Percentiles rank a stretch among this genome's conserved stretches.
Evolutionary conservation across 1,140 invertebrate genomes (phyloP).

Genomic region (Ips nitidus): DNA sequence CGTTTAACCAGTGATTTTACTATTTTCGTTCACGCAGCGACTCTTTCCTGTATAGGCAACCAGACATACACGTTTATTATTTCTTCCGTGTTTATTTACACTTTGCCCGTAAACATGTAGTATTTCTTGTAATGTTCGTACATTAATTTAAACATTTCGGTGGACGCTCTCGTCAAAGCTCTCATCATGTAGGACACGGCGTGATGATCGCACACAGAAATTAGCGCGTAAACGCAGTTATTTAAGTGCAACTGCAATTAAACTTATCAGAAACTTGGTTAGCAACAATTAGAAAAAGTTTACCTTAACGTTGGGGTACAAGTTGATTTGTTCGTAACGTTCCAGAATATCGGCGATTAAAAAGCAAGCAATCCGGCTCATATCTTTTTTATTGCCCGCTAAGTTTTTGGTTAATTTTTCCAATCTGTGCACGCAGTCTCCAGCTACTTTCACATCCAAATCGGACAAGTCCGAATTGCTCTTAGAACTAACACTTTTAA

Average conservation of each 20-base stretch:
- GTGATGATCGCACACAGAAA: constrained; percentile 47
- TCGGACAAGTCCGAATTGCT: constrained; percentile 36
- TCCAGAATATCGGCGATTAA: constrained; percentile 48
- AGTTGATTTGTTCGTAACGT: constrained; percentile 42
- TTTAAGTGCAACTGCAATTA: constrained; percentile 46
- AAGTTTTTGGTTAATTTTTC: constrained; percentile 47
- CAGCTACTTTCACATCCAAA: constrained; percentile 35
- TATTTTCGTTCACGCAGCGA: no score
- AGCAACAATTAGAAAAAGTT: constrained; percentile 3
- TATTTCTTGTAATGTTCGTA: constrained; percentile 50
- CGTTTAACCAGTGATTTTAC: no score
- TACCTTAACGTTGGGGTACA: constrained; percentile 47
- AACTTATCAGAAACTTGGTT: constrained; percentile 9
- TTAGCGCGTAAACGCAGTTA: constrained; percentile 46
- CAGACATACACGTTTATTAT: no score
- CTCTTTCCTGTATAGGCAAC: no score
- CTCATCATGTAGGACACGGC: constrained; percentile 45
- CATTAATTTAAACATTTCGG: constrained; percentile 49
- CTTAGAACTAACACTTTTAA: constrained; percentile 40
- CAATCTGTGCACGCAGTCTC: constrained; percentile 44
- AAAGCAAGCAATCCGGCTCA: constrained; percentile 45
- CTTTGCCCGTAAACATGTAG: constrained; percentile 51
- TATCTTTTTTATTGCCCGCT: constrained; percentile 41
- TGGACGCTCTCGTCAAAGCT: constrained; percentile 44
- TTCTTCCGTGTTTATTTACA: constrained; percentile 34